Evolutionary conservation across 2,888 invertebrate genomes (phyloP).

Genomic region (Stomorhina lunata): DNA sequence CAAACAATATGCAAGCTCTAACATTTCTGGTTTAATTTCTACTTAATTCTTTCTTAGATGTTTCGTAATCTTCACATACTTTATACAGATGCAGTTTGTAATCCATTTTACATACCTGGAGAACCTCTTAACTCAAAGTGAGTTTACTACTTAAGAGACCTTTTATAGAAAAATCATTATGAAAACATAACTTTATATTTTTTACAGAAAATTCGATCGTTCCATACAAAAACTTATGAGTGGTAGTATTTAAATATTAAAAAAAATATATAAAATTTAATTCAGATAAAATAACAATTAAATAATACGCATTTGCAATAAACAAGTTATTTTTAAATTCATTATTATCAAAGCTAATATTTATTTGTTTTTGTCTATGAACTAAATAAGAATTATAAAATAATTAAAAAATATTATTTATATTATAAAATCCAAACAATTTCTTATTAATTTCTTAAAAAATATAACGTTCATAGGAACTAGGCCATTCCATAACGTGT

Average conservation of each 20-base stretch:
- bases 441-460: constrained; percentile 71
- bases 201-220: constrained; percentile 84
- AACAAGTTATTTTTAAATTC: neutral
- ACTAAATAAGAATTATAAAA: no score
- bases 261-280: neutral
- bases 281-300: neutral
- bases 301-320: no score
- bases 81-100: constrained; percentile 96
- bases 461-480: constrained; percentile 79
- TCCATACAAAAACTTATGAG: constrained; percentile 83
- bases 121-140: constrained; percentile 93
- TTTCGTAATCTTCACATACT: constrained; percentile 94
- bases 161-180: neutral
- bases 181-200: neutral
- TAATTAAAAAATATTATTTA: no score
- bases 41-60: constrained; percentile 83
- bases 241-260: constrained; percentile 72
- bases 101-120: constrained; percentile 97
- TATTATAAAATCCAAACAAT: no score
- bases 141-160: constrained; percentile 73
- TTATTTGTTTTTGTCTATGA: neutral
- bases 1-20: neutral
- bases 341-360: neutral
- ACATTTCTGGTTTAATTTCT: no score
- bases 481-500: constrained; percentile 81